phyloP scores from a whole-genome alignment of 2,113 vertebrate species.

The Fukomys damarensis region DNA sequence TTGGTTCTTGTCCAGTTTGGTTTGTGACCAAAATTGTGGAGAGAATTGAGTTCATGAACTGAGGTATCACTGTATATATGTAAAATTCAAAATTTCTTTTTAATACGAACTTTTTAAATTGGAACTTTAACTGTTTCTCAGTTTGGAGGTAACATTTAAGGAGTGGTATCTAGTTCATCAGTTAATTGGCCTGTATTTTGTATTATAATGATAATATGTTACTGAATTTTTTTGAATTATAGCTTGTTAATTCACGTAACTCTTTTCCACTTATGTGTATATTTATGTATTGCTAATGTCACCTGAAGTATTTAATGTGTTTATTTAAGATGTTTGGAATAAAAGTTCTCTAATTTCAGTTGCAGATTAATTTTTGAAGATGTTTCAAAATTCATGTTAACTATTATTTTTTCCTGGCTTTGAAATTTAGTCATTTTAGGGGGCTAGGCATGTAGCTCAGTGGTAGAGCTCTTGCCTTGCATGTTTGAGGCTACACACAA shows the following conservation, averaged over 20 bases:
- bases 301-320: not conserved
- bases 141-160: not conserved
- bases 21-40: not conserved
- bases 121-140: not conserved
- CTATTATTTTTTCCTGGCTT: slow-evolving; percentile 6
- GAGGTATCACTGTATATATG: not conserved
- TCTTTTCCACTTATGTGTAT: not conserved
- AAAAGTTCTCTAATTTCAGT: not conserved
- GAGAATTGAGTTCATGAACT: not conserved
- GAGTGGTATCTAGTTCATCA: not conserved
- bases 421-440: not conserved
- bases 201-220: not conserved
- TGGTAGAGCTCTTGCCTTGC: not conserved
- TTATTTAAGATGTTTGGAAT: not conserved
- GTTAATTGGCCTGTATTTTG: not conserved
- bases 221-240: not conserved
- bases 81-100: not conserved
- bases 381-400: not conserved
- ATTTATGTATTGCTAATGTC: not conserved
- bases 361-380: slow-evolving; percentile 31
- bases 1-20: not conserved
- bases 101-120: slow-evolving; percentile 1
- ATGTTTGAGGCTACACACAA: not conserved
- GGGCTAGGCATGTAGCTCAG: not conserved
- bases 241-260: slow-evolving; percentile 19